These are phyloP conservation scores for Phocides pigmalion DNA, from an alignment of 1,140 invertebrate genomes.

Conservation along the genomic window DNA sequence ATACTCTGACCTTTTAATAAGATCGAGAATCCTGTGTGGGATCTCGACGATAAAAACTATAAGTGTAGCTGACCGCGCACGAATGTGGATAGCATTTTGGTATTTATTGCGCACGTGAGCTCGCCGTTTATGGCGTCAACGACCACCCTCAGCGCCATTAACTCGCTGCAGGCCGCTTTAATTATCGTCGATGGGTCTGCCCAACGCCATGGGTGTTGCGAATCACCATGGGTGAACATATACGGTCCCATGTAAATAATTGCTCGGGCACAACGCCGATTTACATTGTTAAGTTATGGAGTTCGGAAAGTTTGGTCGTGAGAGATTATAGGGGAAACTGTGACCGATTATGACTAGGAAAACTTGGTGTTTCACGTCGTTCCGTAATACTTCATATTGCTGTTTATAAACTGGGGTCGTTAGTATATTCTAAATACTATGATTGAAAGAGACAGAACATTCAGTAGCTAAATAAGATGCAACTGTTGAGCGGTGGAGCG, in stretches of 20 bases:
- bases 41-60: constrained; percentile 8
- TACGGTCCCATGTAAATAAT: not conserved
- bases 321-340: not conserved
- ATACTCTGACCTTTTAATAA: not conserved
- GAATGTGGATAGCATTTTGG: constrained; percentile 27
- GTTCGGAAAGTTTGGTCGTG: not conserved
- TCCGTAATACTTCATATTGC: too few species aligned
- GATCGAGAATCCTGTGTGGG: constrained; percentile 3
- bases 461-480: too few species aligned
- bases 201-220: constrained; percentile 16
- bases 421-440: too few species aligned
- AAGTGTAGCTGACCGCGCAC: constrained; percentile 27
- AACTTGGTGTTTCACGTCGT: too few species aligned
- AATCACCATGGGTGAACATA: constrained; percentile 16
- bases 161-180: constrained; percentile 26
- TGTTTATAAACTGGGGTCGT: too few species aligned
- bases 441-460: too few species aligned
- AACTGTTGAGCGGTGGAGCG: too few species aligned
- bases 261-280: not conserved
- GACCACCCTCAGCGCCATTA: constrained; percentile 28
- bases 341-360: not conserved
- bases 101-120: constrained; percentile 33
- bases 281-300: not conserved
- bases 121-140: constrained; percentile 33
- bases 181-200: constrained; percentile 30